phyloP scores from a whole-genome alignment of 2,888 invertebrate species.

The Seira musarum region DNA sequence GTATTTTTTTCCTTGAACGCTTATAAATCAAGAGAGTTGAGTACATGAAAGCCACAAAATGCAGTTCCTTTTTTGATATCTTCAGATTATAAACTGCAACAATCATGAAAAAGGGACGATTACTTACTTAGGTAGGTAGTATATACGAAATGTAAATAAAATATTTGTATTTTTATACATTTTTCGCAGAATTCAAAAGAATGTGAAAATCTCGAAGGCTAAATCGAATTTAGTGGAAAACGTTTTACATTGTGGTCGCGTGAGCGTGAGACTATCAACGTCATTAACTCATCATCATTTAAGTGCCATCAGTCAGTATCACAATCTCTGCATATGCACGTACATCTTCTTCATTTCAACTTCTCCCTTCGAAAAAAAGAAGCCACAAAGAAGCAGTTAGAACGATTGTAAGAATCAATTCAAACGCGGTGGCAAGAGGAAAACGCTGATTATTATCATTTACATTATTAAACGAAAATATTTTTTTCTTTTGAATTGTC shows the following conservation, averaged over 20 bases:
- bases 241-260: constrained; percentile 34
- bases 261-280: constrained; percentile 45
- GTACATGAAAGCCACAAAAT: no score
- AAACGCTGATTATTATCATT: constrained; percentile 32
- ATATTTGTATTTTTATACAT: background rate
- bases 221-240: constrained; percentile 17
- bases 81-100: background rate
- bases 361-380: background rate
- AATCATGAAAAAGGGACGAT: background rate
- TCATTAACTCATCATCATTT: constrained; percentile 36
- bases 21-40: no score
- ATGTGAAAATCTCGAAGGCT: constrained; percentile 24
- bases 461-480: background rate
- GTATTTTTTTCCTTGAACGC: background rate
- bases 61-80: no score
- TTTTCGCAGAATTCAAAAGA: background rate
- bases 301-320: background rate
- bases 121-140: background rate
- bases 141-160: constrained; percentile 12
- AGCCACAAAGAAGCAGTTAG: no score
- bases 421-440: constrained; percentile 25
- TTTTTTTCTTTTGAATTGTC: constrained; percentile 51
- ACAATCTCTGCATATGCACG: no score
- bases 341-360: background rate
- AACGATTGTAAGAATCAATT: no score